Conservation (phyloP, 2,888 invertebrate species). For the Euzophera pinguis region DNA sequence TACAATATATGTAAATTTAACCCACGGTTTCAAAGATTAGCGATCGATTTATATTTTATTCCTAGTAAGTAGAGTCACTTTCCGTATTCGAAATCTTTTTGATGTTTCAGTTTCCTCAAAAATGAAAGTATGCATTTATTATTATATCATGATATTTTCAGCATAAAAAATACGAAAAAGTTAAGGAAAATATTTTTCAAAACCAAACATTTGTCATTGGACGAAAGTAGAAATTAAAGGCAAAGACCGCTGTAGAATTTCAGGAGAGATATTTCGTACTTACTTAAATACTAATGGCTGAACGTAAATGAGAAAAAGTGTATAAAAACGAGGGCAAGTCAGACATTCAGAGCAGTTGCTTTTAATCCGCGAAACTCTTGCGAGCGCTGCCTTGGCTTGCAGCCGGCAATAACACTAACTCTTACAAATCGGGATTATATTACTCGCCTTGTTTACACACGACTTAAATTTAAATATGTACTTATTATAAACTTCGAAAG, state of each 20-base stretch:
- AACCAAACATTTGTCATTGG: background rate
- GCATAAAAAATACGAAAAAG: no score
- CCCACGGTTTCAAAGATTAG: no score
- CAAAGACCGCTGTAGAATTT: constrained; percentile 15
- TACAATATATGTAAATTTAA: no score
- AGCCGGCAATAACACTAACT: constrained; percentile 57
- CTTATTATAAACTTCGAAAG: constrained; percentile 42
- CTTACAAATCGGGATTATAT: constrained; percentile 58
- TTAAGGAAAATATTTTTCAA: no score
- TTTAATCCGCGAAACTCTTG: constrained; percentile 50
- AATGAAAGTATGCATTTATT: no score
- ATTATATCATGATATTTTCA: no score
- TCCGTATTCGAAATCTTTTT: no score
- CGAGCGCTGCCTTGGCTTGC: constrained; percentile 41
- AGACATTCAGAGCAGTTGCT: constrained; percentile 34
- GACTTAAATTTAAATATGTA: constrained; percentile 54
- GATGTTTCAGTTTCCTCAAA: no score
- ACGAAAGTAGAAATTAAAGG: background rate
- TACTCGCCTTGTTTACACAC: constrained; percentile 41
- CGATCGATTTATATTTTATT: no score
- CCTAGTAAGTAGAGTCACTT: no score
- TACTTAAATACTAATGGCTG: constrained; percentile 8
- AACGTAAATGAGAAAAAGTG: constrained; percentile 8
- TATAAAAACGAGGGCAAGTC: constrained; percentile 24
- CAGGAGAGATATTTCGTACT: constrained; percentile 18